Evolutionary conservation across 2,888 invertebrate species (phyloP).

Genomic region (Corythucha ciliata): DNA sequence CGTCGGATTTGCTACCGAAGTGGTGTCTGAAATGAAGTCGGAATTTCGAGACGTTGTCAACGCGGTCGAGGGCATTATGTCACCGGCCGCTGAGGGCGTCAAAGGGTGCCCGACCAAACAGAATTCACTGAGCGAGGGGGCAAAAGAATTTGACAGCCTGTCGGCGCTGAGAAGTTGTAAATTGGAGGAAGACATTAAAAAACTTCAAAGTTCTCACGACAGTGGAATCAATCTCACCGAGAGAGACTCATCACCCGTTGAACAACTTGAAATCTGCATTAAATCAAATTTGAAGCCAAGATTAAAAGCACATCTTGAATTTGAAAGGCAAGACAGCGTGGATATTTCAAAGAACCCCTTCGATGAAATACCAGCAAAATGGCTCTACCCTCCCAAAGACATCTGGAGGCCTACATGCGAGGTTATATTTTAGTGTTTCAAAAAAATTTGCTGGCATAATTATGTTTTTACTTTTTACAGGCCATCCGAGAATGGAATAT

Average conservation of each 20-base stretch:
- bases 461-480: constrained; percentile 41
- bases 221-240: constrained; percentile 55
- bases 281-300: too few relatives aligned
- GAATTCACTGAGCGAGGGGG: constrained; percentile 4
- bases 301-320: too few relatives aligned
- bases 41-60: constrained; percentile 59
- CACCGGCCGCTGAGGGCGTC: constrained; percentile 42
- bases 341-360: constrained; percentile 14
- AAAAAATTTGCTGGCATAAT: neutral
- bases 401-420: constrained; percentile 74
- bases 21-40: constrained; percentile 69
- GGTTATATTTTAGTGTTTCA: constrained; percentile 43
- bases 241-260: constrained; percentile 24
- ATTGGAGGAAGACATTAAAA: constrained; percentile 36
- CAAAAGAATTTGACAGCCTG: neutral
- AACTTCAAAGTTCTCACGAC: constrained; percentile 55
- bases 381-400: constrained; percentile 68
- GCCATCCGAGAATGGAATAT: constrained; percentile 74
- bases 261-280: constrained; percentile 8
- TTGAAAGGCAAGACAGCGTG: too few relatives aligned
- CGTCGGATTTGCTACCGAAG: constrained; percentile 66
- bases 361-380: constrained; percentile 40
- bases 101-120: constrained; percentile 4
- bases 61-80: constrained; percentile 61
- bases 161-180: constrained; percentile 1